These are phyloP conservation scores for Hyposoter dolosus DNA, from an alignment of 2,888 invertebrate species.

Conservation along the genomic window DNA sequence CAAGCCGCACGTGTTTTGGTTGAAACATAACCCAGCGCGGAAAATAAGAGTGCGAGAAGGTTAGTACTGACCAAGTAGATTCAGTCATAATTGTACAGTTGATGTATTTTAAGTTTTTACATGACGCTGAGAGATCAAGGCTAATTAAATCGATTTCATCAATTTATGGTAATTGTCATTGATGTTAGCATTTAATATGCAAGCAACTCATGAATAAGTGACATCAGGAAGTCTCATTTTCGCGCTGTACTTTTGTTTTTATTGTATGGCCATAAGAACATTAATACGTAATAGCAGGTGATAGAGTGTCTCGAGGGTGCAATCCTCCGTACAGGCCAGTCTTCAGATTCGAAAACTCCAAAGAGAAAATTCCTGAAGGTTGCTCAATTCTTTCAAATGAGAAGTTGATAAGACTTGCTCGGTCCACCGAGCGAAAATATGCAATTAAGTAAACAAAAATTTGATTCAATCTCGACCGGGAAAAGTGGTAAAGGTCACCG, in stretches of 20 bases:
- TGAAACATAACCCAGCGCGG: constrained; percentile 23
- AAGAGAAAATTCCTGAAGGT: not conserved
- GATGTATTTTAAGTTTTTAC: constrained; percentile 23
- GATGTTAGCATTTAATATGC: not conserved
- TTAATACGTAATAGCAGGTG: not conserved
- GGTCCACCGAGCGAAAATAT: not conserved
- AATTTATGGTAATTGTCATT: not conserved
- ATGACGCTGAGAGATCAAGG: constrained; percentile 38
- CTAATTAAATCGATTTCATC: constrained; percentile 35
- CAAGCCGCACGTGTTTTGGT: constrained; percentile 61
- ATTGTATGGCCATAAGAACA: not conserved
- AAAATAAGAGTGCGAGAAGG: not conserved
- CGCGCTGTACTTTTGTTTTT: constrained; percentile 4
- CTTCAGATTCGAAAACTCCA: not conserved
- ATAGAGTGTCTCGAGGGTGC: not conserved
- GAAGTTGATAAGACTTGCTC: not conserved
- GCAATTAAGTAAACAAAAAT: not conserved
- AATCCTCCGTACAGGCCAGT: not conserved
- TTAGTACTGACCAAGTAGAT: not conserved
- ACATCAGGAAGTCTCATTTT: constrained; percentile 28
- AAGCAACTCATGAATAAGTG: not conserved
- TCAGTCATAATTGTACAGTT: not conserved
- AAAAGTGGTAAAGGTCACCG: not conserved
- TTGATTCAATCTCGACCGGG: not conserved
- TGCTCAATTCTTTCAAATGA: too few species aligned